Base-by-base conservation (phyloP, 2,888 invertebrate species). In the Galerucella pusilla region DNA sequence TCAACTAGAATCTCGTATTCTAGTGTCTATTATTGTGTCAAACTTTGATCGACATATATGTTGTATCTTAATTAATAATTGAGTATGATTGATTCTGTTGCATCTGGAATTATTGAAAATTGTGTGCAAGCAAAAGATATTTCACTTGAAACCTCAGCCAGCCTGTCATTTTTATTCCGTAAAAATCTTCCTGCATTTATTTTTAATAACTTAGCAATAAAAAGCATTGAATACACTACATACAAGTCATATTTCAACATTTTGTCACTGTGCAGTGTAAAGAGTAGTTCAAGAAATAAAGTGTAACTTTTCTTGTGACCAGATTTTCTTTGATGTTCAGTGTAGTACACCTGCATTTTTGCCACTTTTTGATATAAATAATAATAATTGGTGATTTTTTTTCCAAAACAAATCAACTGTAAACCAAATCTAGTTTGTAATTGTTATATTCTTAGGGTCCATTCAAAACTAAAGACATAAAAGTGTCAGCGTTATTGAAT, bases 401-500 rank as follows among this genome's bases (percentile, higher is more conserved):
- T 49, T 14, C 49, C 35, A 7, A 42, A 49, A 49, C 49, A 49
- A 11, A 11, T 49, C 11, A 49, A 49, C 49, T 49, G 2, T 2
- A 20, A 7, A 10, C 7, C 10, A 57, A n/a, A 20, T 9, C 57
- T 20, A 57, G 20, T 54, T 54, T 16, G 20, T 10, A 10, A 20
- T 20, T 10, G 57, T 20, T 16, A 16, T 10, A 10, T 57, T 10
- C 10, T 16, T 2, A n/a, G 16, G 54, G 6, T n/a, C 16, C 16
- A 54, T 57, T 65, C 46, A 12, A 20, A 25, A 35, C n/a, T 14
- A 63, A 63, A 35, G 20, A 65, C 64, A 65, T 65, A 46, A 65
- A 65, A 45, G 9, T 46, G 46, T 46, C 46, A 16, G 64, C 11
- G 35, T 69, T 66, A 64, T 75, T 72, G 42, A 60, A 61, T 60